Base-by-base conservation (phyloP, 2,113 vertebrate genomes). In the Anhinga anhinga region DNA sequence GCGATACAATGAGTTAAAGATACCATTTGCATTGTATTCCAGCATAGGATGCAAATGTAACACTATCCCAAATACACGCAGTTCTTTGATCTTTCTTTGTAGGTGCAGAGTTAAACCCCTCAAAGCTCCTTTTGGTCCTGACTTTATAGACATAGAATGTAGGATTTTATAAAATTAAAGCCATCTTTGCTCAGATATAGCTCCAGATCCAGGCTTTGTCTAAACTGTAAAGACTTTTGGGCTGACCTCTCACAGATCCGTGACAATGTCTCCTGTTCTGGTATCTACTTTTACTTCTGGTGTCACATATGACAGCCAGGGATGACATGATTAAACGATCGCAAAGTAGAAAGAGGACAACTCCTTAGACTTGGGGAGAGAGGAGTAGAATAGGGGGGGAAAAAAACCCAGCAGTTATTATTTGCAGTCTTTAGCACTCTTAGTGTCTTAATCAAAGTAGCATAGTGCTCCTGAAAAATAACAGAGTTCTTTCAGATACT, bases 1-100 rank as follows among this genome's bases (percentile, higher is more conserved):
- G 38, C 69, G 58, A 18, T 65, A 9, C 0, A 0, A n/a, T n/a
- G n/a, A 82, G 17, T 42, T 71, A 50, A 74, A 82, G 66, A 49
- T 61, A 26, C 22, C 13, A 10, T 59, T 76, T 76, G 44, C 38
- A n/a, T 71, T 3, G 0, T 62, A 11, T 61, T 94, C 63, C 47
- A 52, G 50, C 13, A 18, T n/a, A 55, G 32, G 56, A 74, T 86
- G 77, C 42, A 74, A 45, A 67, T 40, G 8, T 45, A 36, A 59
- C n/a, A 5, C 49, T 82, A 2, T 42, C n/a, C 69, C 40, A 74
- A 50, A 59, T 23, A 67, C 23, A 2, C 3, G 0, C n/a, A 16
- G 19, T 87, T 63, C 66, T 91, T 85, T 69, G 40, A 69, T 89
- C 55, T 73, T 42, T 72, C 15, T 71, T 88, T 79, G 22, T 56